Evolutionary conservation across 2,797 vertebrate genomes (phyloP), one percentile per base, ranked within the genome.

Genomic region (Artibeus lituratus): DNA sequence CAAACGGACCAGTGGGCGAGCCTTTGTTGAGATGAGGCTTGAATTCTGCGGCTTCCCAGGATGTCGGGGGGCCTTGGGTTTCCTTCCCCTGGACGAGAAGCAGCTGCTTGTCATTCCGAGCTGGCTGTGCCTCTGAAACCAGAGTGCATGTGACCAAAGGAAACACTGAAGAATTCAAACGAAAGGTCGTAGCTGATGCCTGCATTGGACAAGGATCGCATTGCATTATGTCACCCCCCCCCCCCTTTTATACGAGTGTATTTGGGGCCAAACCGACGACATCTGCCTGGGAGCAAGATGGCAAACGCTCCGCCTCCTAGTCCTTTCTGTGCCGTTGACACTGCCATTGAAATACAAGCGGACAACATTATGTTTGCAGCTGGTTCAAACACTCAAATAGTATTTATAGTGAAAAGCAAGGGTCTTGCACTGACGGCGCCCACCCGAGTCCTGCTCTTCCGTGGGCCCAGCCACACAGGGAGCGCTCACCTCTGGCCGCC

Each of bases 401-500:
- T 0, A 14, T 59, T 37, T 26, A 8, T n/a, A 24, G 51, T 0
- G 42, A 24, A n/a, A 74, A 44, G 7, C 12, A 18, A 51, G 24
- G 18, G 49, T 12, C 65, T 51, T 12, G 67, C 32, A 0, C 21
- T 4, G 15, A 12, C 65, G 7, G 22, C 14, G 26, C 3, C 1
- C 1, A 2, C 4, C 55, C 44, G 0, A 11, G 4, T 3, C 62
- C 39, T 55, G 57, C 15, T 55, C 24, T 24, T 11, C 22, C 4
- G 53, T 0, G 15, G 78, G 42, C 0, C 14, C 29, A 3, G 18
- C 1, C 7, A 11, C 1, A 0, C 0, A 5, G 19, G 42, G 0
- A 0, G 39, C 4, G 9, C 42, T 16, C 0, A 8, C 22, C 4
- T 21, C 39, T 59, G 0, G 0, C 37, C 3, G 19, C 67, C 7